Evolutionary conservation across 2,797 vertebrate genomes (phyloP).

Genomic region (Cyprinella venusta): DNA sequence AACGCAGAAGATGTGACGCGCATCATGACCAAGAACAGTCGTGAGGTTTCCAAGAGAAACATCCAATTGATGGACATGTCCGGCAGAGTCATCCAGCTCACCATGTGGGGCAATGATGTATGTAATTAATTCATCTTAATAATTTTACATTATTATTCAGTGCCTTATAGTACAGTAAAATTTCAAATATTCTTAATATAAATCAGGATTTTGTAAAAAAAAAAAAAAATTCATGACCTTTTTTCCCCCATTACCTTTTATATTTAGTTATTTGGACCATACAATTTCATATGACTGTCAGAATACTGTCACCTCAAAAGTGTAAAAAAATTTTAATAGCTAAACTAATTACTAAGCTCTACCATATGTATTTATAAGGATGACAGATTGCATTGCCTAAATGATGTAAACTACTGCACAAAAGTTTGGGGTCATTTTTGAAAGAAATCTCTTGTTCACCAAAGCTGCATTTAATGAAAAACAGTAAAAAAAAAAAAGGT

Average conservation of each 20-base stretch:
- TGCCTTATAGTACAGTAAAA: neutral
- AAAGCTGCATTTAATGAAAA: no score
- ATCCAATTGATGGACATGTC: slow-evolving; percentile 91
- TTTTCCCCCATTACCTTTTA: neutral
- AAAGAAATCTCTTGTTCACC: no score
- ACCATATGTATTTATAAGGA: neutral
- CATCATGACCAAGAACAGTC: slow-evolving; percentile 87
- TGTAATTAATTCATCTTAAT: slow-evolving; percentile 60
- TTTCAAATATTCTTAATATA: neutral
- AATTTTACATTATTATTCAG: neutral
- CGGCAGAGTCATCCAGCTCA: slow-evolving; percentile 87
- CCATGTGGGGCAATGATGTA: slow-evolving; percentile 95
- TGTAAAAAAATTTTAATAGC: neutral
- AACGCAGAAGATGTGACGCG: slow-evolving; percentile 87
- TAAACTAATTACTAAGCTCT: neutral
- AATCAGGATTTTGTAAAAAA: neutral
- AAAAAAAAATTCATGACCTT: neutral
- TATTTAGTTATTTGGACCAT: neutral
- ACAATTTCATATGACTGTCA: neutral
- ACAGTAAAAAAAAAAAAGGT: no score
- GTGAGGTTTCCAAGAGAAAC: slow-evolving; percentile 92
- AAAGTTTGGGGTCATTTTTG: no score
- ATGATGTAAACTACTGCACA: no score
- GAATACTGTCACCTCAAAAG: no score
- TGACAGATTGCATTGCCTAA: no score